Percentiles rank a stretch among this genome's conserved stretches.
These are phyloP conservation scores for Tenthredo scrophulariae DNA, from an alignment of 2,888 invertebrate genomes.

Conservation along the genomic window DNA sequence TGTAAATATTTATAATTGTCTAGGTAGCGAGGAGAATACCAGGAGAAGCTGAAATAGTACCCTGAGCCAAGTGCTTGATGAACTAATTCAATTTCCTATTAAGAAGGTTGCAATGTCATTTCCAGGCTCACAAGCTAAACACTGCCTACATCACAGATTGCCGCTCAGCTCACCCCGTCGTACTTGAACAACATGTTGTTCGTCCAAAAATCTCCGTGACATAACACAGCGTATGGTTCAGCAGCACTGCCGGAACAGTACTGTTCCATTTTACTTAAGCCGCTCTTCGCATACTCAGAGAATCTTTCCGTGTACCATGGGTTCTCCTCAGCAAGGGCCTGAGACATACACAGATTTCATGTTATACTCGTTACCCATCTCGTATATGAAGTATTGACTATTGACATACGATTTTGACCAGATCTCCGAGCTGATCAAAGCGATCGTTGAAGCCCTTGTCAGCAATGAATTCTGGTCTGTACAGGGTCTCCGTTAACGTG, in stretches of 20 bases:
- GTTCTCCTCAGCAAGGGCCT: constrained; percentile 56
- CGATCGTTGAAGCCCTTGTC: not conserved
- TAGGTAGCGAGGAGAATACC: too few species aligned
- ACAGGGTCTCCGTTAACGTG: constrained; percentile 13
- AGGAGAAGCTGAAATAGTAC: not conserved
- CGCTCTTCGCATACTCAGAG: constrained; percentile 55
- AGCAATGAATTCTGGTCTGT: not conserved
- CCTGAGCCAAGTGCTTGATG: not conserved
- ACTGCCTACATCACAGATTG: not conserved
- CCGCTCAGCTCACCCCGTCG: constrained; percentile 57
- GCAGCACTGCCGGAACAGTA: constrained; percentile 56
- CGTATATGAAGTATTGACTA: not conserved
- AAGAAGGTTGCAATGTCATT: not conserved
- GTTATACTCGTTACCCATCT: not conserved
- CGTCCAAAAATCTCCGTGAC: constrained; percentile 64
- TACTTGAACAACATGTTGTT: constrained; percentile 65
- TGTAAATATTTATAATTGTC: too few species aligned
- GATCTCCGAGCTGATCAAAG: not conserved
- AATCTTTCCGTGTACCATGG: constrained; percentile 58
- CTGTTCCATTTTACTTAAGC: not conserved
- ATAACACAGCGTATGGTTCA: constrained; percentile 63
- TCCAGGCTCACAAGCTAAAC: not conserved
- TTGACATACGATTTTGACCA: constrained; percentile 51
- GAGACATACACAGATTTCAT: not conserved
- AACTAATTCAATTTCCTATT: not conserved